Base-by-base conservation (phyloP, 2,113 vertebrate species). In the Marcusenius ussheri region DNA sequence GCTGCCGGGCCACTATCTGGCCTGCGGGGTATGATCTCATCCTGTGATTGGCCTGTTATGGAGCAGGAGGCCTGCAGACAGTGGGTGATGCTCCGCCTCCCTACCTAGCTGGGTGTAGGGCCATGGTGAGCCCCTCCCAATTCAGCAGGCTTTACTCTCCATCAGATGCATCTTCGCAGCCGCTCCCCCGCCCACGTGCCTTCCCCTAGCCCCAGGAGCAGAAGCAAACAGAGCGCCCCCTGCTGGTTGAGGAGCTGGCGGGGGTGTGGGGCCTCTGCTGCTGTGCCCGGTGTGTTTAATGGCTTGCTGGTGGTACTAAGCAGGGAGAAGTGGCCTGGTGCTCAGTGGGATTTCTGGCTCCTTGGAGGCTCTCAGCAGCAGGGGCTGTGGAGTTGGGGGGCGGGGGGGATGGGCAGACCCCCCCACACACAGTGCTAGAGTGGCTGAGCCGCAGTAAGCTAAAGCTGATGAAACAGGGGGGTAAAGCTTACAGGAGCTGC, bases 271-370 rank as follows among this genome's bases (percentile, higher is more conserved):
- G 91, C 92, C 92, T 92, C 92, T 91, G 58, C 91, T 77, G 94
- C 87, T 93, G 85, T 66, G 91, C 92, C 94, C 91, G 92, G 93
- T 92, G 94, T 35, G 3, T 86, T 50, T 86, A 49, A 86, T 83
- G 80, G 39, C 42, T 46, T 83, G 35, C 35, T 21, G 35, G 94
- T 92, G 92, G 90, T 58, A 80, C 91, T 87, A 92, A 94, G 92
- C 93, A 93, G 91, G 90, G 89, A 39, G 42, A 50, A 51, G 91
- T 91, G 92, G 91, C 91, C 93, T 89, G 88, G 90, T 90, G 94
- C 93, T 94, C 93, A 91, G 90, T 93, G 93, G 93, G 94, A 89
- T 35, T 84, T 92, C 92, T 94, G 93, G 92, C 93, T 92, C 90
- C 90, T 90, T 93, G 5, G 92, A 91, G 91, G 92, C 91, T 46